phyloP scores from a whole-genome alignment of 2,888 invertebrate species.

The Thecophora atra region DNA sequence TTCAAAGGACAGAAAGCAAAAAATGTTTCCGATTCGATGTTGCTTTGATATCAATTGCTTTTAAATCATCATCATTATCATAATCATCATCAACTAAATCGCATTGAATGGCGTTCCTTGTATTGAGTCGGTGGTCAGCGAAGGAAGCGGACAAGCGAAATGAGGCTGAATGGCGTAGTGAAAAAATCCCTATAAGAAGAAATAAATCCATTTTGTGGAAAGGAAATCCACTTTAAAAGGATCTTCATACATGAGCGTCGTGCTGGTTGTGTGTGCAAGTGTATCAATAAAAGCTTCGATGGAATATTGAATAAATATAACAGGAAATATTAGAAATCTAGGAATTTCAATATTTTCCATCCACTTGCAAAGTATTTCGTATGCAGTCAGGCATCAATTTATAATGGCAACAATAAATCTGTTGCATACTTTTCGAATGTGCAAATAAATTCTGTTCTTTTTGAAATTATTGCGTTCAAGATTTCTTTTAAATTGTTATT shows the following conservation, averaged over 20 bases:
- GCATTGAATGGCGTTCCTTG: conserved; percentile 14
- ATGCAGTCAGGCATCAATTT: no score
- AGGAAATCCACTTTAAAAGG: background rate
- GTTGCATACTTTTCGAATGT: no score
- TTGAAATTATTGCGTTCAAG: no score
- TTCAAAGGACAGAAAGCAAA: conserved; percentile 18
- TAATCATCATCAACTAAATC: background rate
- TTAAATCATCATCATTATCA: conserved; percentile 28
- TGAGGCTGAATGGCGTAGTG: background rate
- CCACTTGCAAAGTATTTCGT: no score
- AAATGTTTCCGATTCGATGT: conserved; percentile 25
- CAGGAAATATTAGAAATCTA: no score
- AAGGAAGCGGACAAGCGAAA: background rate
- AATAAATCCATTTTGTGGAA: background rate
- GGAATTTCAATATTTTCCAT: no score
- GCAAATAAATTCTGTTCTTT: no score
- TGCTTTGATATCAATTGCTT: conserved; percentile 26
- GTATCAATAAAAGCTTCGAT: no score
- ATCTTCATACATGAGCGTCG: background rate
- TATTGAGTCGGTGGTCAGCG: background rate
- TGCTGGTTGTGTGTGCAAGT: no score
- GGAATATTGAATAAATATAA: no score
- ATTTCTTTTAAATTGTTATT: no score
- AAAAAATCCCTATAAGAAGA: background rate
- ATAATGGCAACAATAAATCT: no score